Base-by-base conservation (phyloP, 2,797 vertebrate genomes). In the Periophthalmus magnuspinnatus region DNA sequence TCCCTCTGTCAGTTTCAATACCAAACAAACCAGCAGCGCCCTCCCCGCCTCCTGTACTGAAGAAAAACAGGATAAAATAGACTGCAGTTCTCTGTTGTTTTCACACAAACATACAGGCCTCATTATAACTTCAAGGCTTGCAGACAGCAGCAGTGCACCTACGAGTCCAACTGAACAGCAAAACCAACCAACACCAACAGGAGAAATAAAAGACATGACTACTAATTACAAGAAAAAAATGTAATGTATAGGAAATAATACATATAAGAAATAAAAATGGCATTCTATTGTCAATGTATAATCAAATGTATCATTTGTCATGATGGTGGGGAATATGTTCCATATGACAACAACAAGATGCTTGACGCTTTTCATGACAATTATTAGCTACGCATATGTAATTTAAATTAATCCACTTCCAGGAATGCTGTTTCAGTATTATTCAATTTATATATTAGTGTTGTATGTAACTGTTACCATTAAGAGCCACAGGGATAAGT, bases 41-140 rank as follows among this genome's bases (percentile, higher is more conserved):
- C 57, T 74, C 69, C 74, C 72, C 77, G 76, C 75, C 78, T 77
- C 80, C 83, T 84, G 82, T 75, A 78, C 77, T 34, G 73, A 89
- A 33, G 8, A n/a, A 89, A 90, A 89, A 90, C 79, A 86, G 87
- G 86, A 92, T 91, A 78, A 88, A 91, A 91, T 84, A 86, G 75
- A 56, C 75, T 76, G 82, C 84, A 85, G 88, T 90, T 88, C 87
- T 81, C 83, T 86, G 81, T 85, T 85, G 80, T 89, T 84, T 90
- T 87, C 86, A 80, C 79, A 84, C 74, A 89, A 90, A 90, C 88
- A 86, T 85, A 84, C 84, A 84, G 86, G 84, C 86, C 91, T 94
- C 92, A 93, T 93, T 93, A 93, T 90, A 92, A 92, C 88, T 91
- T 91, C 88, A 93, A 91, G 91, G 88, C 89, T 83, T 81, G 80